These are phyloP conservation scores for Myxocyprinus asiaticus DNA, from an alignment of 2,113 vertebrate species.

Conservation along the genomic window DNA sequence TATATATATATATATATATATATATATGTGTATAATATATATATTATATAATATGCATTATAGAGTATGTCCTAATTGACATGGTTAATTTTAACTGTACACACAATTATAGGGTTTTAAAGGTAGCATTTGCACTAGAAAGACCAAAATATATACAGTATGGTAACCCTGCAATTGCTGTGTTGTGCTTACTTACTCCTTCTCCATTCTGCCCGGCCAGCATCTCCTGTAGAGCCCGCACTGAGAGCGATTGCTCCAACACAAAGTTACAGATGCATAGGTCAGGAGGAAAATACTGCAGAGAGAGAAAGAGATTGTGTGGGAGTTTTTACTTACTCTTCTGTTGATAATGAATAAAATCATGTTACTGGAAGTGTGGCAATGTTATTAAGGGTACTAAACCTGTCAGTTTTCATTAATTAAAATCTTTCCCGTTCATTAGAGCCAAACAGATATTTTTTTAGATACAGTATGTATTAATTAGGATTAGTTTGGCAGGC, in stretches of 20 bases:
- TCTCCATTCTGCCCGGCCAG: conserved; percentile 84
- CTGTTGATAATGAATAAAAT: background rate
- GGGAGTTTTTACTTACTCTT: background rate
- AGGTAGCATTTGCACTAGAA: background rate
- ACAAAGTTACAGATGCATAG: conserved; percentile 95
- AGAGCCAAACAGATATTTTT: background rate
- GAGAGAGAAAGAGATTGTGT: conserved; percentile 42
- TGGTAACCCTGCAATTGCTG: conserved; percentile 1
- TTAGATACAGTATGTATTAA: background rate
- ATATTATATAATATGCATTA: too few relatives aligned
- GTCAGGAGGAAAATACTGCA: conserved; percentile 94
- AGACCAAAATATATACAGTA: background rate
- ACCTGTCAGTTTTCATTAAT: background rate
- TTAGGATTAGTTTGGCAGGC: conserved; percentile 20
- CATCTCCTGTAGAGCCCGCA: conserved; percentile 97
- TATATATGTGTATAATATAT: too few relatives aligned
- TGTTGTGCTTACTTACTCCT: conserved; percentile 82
- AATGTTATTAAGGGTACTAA: background rate
- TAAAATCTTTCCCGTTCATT: background rate
- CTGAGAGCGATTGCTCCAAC: conserved; percentile 93
- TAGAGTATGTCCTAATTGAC: background rate
- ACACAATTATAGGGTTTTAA: background rate
- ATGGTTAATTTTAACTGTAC: background rate
- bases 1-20: too few relatives aligned
- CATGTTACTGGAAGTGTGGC: background rate